Base-by-base conservation (phyloP, 2,888 invertebrate species). In the Yponomeuta sedellus region DNA sequence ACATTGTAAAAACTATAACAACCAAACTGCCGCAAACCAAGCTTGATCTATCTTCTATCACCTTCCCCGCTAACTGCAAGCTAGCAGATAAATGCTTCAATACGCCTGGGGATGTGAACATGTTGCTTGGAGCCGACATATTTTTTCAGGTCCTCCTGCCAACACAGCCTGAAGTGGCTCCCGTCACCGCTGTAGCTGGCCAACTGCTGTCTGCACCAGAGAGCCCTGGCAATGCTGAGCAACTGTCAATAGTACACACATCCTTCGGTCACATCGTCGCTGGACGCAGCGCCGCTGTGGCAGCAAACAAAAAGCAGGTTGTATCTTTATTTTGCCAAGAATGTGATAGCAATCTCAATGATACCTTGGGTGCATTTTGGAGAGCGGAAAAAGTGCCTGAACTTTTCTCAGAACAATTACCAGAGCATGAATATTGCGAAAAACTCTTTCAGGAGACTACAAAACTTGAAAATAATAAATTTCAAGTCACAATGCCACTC, bases 401-500 rank as follows among this genome's bases (percentile, higher is more conserved):
- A 66, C 19, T 66, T 20, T 66, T 65, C 20, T 44, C 64, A 40
- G 69, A 70, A 66, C 65, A 58, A 56, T 34, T 56, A 57, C 56
- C 67, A 52, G 69, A 70, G 59, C 68, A 66, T 11, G 67, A 71
- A 16, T 58, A 66, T 1, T 68, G 68, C 19, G 71, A 71, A 61
- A 19, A 66, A 10, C 66, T 66, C 5, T 70, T 70, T 57, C 5
- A 65, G 64, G 64, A 64, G 20, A 58, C 67, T 61, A 65, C 67
- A 10, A 44, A 69, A 65, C 61, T 69, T 52, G 20, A 56, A 20
- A 52, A 67, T 52, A 67, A 70, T 56, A 64, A 58, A 11, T 73
- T 68, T 66, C 22, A 69, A 58, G 70, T 71, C 19, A 56, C 59
- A 5, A 39, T 70, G 20, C 70, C 71, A 3, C 58, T 71, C n/a